Percentiles rank a stretch among this genome's conserved stretches.
phyloP scores from a whole-genome alignment of 2,797 vertebrate genomes.

The Tenualosa ilisha region DNA sequence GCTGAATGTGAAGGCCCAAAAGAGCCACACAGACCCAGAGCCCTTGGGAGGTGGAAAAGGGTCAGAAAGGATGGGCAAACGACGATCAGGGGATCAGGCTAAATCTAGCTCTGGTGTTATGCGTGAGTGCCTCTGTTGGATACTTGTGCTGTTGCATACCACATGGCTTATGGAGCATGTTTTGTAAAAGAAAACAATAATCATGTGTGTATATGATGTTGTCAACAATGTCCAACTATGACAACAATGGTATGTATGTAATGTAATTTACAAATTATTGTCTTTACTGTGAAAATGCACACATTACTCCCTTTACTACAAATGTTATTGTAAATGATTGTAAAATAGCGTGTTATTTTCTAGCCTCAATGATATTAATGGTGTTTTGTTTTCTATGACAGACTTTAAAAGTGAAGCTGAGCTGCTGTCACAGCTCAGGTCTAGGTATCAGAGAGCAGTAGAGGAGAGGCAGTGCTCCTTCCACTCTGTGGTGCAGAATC shows the following conservation, averaged over 20 bases:
- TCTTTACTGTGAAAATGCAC: background rate
- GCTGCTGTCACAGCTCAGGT: slow-evolving; percentile 77
- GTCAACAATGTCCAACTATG: no score
- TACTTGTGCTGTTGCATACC: background rate
- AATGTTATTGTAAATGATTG: background rate
- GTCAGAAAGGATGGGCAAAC: slow-evolving; percentile 64
- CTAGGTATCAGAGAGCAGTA: slow-evolving; percentile 78
- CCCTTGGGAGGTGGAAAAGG: slow-evolving; percentile 61
- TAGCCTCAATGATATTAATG: background rate
- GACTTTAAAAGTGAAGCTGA: slow-evolving; percentile 85
- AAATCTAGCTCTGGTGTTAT: slow-evolving; percentile 55
- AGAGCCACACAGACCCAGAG: slow-evolving; percentile 78
- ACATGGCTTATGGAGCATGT: background rate
- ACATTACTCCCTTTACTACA: no score
- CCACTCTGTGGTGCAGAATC: slow-evolving; percentile 67
- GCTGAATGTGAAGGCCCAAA: slow-evolving; percentile 92
- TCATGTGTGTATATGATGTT: no score
- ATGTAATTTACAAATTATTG: no score
- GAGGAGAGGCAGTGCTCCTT: slow-evolving; percentile 65
- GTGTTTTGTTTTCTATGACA: slow-evolving; percentile 55
- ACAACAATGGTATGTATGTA: no score
- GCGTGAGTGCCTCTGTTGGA: slow-evolving; percentile 67
- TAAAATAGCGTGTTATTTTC: background rate
- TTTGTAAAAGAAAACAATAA: background rate
- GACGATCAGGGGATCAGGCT: slow-evolving; percentile 70